Evolutionary conservation across 2,888 invertebrate genomes (phyloP).

Genomic region (Lochmaea crataegi): DNA sequence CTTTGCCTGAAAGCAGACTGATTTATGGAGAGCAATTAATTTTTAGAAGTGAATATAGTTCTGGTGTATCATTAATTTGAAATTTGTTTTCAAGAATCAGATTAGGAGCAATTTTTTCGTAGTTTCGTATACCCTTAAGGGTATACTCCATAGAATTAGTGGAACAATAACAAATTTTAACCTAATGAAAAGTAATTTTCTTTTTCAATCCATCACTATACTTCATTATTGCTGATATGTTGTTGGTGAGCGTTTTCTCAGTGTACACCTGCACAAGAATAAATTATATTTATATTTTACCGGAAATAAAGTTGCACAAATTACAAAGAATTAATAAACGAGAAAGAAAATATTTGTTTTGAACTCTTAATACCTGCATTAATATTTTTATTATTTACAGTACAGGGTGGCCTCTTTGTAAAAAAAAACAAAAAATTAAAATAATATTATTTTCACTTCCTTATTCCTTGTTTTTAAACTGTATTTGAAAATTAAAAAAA

Average conservation of each 20-base stretch:
- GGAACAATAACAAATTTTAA: too few relatives aligned
- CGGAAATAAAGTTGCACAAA: conserved; percentile 1
- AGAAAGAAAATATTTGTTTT: conserved; percentile 1
- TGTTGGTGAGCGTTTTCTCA: neutral
- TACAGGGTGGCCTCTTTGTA: neutral
- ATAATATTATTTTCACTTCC: neutral
- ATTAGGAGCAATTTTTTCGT: neutral
- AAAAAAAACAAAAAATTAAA: neutral
- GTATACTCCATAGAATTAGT: neutral
- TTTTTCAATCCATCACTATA: too few relatives aligned
- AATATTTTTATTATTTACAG: neutral
- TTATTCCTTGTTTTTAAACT: too few relatives aligned
- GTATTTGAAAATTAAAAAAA: too few relatives aligned
- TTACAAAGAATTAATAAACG: neutral
- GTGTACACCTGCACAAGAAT: neutral
- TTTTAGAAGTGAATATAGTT: conserved; percentile 6
- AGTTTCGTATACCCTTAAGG: neutral
- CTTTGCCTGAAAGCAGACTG: conserved; percentile 13
- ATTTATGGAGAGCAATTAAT: conserved; percentile 13
- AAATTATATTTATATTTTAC: conserved; percentile 8
- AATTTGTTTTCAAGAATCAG: neutral
- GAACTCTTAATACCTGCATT: neutral
- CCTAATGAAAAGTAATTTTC: too few relatives aligned
- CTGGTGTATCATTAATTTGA: neutral
- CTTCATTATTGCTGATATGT: neutral